phyloP scores from a whole-genome alignment of 2,797 vertebrate species.

The Hydrocynus forskahlii region DNA sequence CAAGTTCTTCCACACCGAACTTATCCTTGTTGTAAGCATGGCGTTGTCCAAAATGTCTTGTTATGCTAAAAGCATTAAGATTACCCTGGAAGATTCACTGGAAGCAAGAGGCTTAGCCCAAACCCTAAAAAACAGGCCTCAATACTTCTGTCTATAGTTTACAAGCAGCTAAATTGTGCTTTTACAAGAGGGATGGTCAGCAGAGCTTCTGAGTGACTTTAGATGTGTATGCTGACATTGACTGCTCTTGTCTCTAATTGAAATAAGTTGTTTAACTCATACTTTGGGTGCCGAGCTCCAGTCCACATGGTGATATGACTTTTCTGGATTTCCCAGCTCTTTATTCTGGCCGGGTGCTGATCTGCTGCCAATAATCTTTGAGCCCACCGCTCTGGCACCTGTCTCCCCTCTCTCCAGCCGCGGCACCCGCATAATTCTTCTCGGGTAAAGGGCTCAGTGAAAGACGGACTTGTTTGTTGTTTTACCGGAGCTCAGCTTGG shows the following conservation, averaged over 20 bases:
- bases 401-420: slow-evolving; percentile 63
- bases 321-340: slow-evolving; percentile 38
- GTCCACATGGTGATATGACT: slow-evolving; percentile 35
- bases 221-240: not conserved
- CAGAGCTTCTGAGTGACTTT: too few species aligned
- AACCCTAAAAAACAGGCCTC: too few species aligned
- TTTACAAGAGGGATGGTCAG: too few species aligned
- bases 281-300: slow-evolving; percentile 6
- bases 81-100: too few species aligned
- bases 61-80: too few species aligned
- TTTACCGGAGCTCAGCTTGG: slow-evolving; percentile 74
- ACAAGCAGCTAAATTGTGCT: too few species aligned
- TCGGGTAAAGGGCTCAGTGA: slow-evolving; percentile 76
- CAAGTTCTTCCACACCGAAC: too few species aligned
- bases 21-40: too few species aligned
- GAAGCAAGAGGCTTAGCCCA: too few species aligned
- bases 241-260: slow-evolving; percentile 56
- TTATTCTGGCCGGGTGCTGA: slow-evolving; percentile 36
- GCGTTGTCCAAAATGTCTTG: too few species aligned
- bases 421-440: slow-evolving; percentile 78
- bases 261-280: slow-evolving; percentile 58
- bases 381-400: slow-evolving; percentile 77
- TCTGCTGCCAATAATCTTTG: slow-evolving; percentile 67
- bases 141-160: too few species aligned
- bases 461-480: slow-evolving; percentile 87